Evolutionary conservation across 2,888 invertebrate genomes (phyloP), one percentile per base, ranked within the genome.

Genomic region (Torymus aiolomorphi): DNA sequence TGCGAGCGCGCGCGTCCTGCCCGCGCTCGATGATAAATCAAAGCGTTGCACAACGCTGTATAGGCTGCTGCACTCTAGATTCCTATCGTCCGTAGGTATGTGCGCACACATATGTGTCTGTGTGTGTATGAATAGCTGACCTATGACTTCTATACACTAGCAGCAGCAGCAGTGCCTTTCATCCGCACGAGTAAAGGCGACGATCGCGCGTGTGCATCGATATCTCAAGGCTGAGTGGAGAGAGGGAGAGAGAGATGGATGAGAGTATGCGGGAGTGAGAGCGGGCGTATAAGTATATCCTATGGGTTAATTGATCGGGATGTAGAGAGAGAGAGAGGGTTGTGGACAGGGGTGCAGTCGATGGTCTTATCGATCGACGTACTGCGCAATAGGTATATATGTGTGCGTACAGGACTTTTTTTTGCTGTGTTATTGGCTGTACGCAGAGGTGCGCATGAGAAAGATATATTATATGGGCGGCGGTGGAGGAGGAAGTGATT

Each of bases 11-110:
- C n/a, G 54, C 18, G 73, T 20, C 54, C 31, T 65, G 70, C n/a
- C n/a, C 24, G 24, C 24, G 12, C 63, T 8, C 62, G 71, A 80
- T 69, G 76, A 80, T 80, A 80, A 80, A 80, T 80, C 80, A 77
- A 69, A 16, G 51, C n/a, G 42, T 67, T 65, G 74, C 65, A 56
- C 52, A 75, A 67, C 20, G 10, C 5, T n/a, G 3, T 49, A n/a
- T n/a, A n/a, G 13, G 5, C 56, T 16, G 12, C 5, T 16, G 14
- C 54, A 31, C 74, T n/a, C 24, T 42, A 54, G 79, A 80, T 75
- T 70, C 70, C 79, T 69, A 74, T 69, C 78, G 72, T 18, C 31
- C 16, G n/a, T 5, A 11, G 57, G 49, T 10, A 13, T 24, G 42
- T 31, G 54, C 14, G 24, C 24, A 2, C 24, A 24, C 24, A 24